Evolutionary conservation across 2,888 invertebrate genomes (phyloP), one percentile per base, ranked within the genome.

Genomic region (Kryphioiulus occultus): DNA sequence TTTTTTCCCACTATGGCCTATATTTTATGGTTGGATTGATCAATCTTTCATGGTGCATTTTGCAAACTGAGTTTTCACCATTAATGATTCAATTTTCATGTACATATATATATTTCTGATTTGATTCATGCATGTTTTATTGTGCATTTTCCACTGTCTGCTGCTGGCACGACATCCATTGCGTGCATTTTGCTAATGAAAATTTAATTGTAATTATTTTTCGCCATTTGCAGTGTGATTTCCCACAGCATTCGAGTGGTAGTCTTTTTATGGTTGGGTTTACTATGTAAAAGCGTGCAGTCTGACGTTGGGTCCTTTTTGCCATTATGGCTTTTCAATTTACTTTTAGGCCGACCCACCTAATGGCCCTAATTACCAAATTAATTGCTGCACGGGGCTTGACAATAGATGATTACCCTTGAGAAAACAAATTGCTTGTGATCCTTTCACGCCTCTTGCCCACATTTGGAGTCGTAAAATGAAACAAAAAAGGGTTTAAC

Each of bases 161-260:
- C 7, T 22, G 7, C 22, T 68, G 9, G 22, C 59, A 68, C 19
- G 59, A 68, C 59, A 68, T 68, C 59, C 59, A 68, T 68, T 22
- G 59, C 59, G 59, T 68, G 59, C 22, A 5, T 68, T 22, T n/a
- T 9, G 44, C n/a, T 68, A 68, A 68, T 68, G 59, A 68, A 68
- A 68, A 68, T 68, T 68, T 68, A 68, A 68, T 68, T 68, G 59
- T 68, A 22, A 68, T 68, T 68, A 68, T 68, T 68, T 68, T 68
- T 68, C 59, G n/a, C 59, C 59, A 68, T 68, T 68, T 22, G 9
- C 22, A 5, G 22, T 68, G 22, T 68, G 59, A 68, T 68, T 68
- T 68, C 22, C 59, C 59, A 22, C 59, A 68, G 59, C 59, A 35
- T 22, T 68, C 22, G 59, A 68, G 22, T 9, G 12, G 22, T 12